phyloP scores from a whole-genome alignment of 2,888 invertebrate genomes.

The Diarsia dahlii region DNA sequence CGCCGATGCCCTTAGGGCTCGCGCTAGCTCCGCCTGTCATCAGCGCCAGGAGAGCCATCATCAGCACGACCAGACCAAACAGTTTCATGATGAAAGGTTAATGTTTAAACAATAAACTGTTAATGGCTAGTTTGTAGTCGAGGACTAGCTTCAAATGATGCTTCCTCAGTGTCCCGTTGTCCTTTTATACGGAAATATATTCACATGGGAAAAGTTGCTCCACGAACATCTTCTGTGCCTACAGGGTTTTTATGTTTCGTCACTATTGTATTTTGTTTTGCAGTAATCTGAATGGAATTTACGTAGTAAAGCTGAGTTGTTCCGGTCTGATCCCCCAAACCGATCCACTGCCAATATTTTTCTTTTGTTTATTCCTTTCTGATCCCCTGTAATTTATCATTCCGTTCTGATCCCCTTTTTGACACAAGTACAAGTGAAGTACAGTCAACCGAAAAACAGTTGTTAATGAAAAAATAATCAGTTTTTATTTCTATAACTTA shows the following conservation, averaged over 20 bases:
- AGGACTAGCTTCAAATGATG: conserved; percentile 16
- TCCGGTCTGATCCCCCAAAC: no score
- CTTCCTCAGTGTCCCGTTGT: not conserved
- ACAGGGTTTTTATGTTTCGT: conserved; percentile 34
- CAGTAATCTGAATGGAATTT: not conserved
- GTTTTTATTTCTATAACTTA: no score
- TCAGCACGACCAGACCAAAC: conserved; percentile 41
- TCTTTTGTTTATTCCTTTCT: no score
- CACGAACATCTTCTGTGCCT: not conserved
- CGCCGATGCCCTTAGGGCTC: conserved; percentile 43
- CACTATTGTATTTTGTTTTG: conserved; percentile 20
- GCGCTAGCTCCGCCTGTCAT: conserved; percentile 49
- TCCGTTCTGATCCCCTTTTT: no score
- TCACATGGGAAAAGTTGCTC: not conserved
- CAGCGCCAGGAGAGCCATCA: conserved; percentile 49
- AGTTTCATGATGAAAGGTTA: conserved; percentile 44
- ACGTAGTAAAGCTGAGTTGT: not conserved
- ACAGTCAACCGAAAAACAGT: no score
- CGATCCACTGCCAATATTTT: no score
- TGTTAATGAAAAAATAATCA: no score
- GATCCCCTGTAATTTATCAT: no score
- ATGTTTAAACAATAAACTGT: not conserved
- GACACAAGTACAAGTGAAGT: no score
- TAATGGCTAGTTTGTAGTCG: not conserved
- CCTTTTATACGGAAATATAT: conserved; percentile 27